Base-by-base conservation (phyloP, 30 jellyfish, hydroid and myxozoan species). In the Rhopilema esculentum region DNA sequence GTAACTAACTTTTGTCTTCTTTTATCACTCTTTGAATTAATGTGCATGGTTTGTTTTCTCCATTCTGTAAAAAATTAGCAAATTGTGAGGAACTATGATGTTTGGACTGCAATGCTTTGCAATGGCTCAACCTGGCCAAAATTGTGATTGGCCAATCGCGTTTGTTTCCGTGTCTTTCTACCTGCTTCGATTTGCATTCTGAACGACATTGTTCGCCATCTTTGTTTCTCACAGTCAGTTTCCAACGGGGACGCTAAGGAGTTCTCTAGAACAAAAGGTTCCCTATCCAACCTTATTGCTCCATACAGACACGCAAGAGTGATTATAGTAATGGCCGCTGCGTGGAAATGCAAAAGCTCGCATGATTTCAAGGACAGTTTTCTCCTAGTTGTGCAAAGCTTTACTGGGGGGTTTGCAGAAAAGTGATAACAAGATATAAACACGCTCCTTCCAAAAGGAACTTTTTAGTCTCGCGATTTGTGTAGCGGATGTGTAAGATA, bases 341-440 rank as follows among this genome's bases (percentile, higher is more conserved):
- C 90, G 71, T 49, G 77, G 50, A 77, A 77, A 33, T 62, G 80
- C 62, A 80, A 65, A 27, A 25, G 66, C 81, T 62, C 27, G 27
- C 72, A 22, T 32, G 28, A 27, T 31, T 80, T 62, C 71, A 80
- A 80, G 90, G 82, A 32, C 82, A 27, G 82, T 80, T 62, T 80
- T 80, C 90, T 80, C 90, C 73, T 66, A 80, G 81, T 50, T 80
- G 82, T 80, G 90, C 90, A 80, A 62, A 80, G 90, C 19, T 80
- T 64, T 61, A 0, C 20, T 1, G 82, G 90, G 90, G 90, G 90
- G 81, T 80, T 80, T 65, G 90, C 90, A 40, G 68, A 4, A 61
- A 61, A 32, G 19, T 80, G 53, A 21, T 67, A 66, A 67, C 82
- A 80, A 80, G 82, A 80, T 80, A 32, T 31, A 61, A 80, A 80